Base-by-base conservation (phyloP, 1,140 invertebrate species). In the Palaemon carinicauda region DNA sequence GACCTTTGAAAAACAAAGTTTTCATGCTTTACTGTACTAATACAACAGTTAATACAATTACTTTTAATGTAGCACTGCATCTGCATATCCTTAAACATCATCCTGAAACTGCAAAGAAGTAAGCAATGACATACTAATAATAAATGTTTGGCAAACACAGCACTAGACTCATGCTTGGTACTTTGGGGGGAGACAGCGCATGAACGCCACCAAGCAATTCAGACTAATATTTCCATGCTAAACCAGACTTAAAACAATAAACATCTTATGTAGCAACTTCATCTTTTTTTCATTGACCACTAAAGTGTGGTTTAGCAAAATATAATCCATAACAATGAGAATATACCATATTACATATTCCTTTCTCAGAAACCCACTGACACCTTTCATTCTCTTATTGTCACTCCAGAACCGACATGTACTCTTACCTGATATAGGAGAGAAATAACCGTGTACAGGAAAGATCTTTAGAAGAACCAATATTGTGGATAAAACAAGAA, bases 181-280 rank as follows among this genome's bases (percentile, higher is more conserved):
- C 74, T 78, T 69, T 78, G 82, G 82, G 83, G 60, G 60, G 78
- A 78, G 80, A 65, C 80, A 56, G 52, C 60, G 77, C 33, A 41
- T 31, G 60, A 24, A 53, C 77, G 84, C 84, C 77, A 86, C 84
- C 84, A 86, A 80, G 56, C 78, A 86, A 17, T 86, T 86, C 84
- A 80, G 84, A 31, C 77, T 86, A 79, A 52, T 77, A 74, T 29
- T 56, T 53, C 53, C 78, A 24, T 41, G 65, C 75, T 71, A 33
- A 52, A 41, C n/a, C 21, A 21, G 41, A 54, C 27, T 60, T 56
- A 85, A 74, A 71, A 73, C 60, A 86, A 73, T 84, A 84, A 60
- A 71, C 51, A 54, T 53, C 27, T 21, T 41, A 24, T n/a, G 4
- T 31, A 86, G 50, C 54, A 80, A 71, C 84, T 73, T 86, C 84